These are phyloP conservation scores for Dendronephthya gigantea DNA, from an alignment of 64 coral and sea anemone genomes.

Conservation along the genomic window DNA sequence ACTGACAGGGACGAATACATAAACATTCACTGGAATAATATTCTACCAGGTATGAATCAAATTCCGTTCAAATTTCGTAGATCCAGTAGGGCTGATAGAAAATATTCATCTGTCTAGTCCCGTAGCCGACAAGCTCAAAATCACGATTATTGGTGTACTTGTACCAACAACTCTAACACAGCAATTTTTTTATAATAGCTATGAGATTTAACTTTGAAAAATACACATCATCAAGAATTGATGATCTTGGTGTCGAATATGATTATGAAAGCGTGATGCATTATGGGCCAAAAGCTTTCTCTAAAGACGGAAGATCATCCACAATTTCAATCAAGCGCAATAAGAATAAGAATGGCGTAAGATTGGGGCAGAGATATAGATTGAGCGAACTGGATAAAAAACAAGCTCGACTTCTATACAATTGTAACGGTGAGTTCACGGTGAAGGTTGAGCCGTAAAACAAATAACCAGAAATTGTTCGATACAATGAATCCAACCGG, in stretches of 20 bases:
- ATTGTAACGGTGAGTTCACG: not conserved
- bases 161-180: not conserved
- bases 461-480: too few species aligned
- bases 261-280: slow-evolving; percentile 3
- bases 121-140: too few species aligned
- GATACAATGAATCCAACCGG: too few species aligned
- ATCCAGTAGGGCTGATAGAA: too few species aligned
- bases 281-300: slow-evolving; percentile 1
- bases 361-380: not conserved
- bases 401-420: not conserved
- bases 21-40: not conserved
- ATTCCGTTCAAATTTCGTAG: too few species aligned
- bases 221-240: not conserved
- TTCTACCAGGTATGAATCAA: not conserved
- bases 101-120: too few species aligned
- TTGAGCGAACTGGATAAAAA: not conserved
- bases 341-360: not conserved
- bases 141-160: too few species aligned
- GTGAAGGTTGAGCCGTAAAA: too few species aligned
- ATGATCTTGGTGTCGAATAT: not conserved
- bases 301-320: not conserved
- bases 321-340: not conserved
- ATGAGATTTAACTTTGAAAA: slow-evolving; percentile 12
- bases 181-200: too few species aligned
- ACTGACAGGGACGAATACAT: not conserved